Percentiles rank a stretch among this genome's conserved stretches.
Evolutionary conservation across 2,797 vertebrate genomes (phyloP).

Genomic region (Hozukius guyotensis): DNA sequence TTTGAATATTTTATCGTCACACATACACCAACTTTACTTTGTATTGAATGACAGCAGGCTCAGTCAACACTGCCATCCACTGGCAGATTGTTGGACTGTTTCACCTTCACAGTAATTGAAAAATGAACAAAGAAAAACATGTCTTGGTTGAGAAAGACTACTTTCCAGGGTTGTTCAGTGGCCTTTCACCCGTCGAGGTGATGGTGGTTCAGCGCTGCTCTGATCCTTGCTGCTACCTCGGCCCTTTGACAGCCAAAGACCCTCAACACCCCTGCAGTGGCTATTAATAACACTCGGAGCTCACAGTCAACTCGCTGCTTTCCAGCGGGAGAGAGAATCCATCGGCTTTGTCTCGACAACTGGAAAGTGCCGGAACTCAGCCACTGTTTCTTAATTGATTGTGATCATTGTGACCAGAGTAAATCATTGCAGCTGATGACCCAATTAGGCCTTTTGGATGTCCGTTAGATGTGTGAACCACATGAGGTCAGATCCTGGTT

Average conservation of each 20-base stretch:
- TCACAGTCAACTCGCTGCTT: conserved; percentile 44
- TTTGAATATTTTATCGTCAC: neutral
- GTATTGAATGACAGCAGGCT: neutral
- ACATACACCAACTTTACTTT: neutral
- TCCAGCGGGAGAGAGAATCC: conserved; percentile 43
- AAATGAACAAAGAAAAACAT: conserved; percentile 11
- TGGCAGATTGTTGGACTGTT: conserved; percentile 32
- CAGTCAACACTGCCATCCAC: conserved; percentile 57
- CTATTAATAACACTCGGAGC: conserved; percentile 70
- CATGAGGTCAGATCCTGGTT: conserved; percentile 4
- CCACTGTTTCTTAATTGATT: conserved; percentile 48
- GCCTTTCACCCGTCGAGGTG: conserved; percentile 37
- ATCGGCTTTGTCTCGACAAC: conserved; percentile 51
- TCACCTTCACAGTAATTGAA: neutral
- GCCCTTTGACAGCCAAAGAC: conserved; percentile 59
- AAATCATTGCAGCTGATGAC: conserved; percentile 39
- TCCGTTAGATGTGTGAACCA: neutral
- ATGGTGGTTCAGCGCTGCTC: conserved; percentile 9
- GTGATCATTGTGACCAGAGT: conserved; percentile 51
- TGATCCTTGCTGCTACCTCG: conserved; percentile 23
- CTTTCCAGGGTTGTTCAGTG: neutral
- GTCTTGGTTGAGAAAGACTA: conserved; percentile 3
- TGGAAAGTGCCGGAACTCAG: conserved; percentile 51
- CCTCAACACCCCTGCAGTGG: conserved; percentile 48
- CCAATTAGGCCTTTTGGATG: conserved; percentile 12